phyloP scores from a whole-genome alignment of 2,113 vertebrate genomes.

The Zingel zingel region DNA sequence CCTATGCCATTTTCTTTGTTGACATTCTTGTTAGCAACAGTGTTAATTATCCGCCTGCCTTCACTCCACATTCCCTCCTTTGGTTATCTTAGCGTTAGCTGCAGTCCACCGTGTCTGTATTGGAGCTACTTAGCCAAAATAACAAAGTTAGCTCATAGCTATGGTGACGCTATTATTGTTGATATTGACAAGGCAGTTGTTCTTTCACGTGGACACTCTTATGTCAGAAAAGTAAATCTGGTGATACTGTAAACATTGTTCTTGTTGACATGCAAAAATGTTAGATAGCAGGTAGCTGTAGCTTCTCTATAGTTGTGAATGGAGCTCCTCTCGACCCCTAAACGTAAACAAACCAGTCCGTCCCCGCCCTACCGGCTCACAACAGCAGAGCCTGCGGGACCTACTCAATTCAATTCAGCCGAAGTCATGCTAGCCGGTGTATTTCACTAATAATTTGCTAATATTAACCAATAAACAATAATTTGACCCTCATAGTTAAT shows the following conservation, averaged over 20 bases:
- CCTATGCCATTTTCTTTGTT: slow-evolving; percentile 69
- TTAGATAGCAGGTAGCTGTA: slow-evolving; percentile 3
- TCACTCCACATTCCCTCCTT: slow-evolving; percentile 2
- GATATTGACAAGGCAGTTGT: background rate
- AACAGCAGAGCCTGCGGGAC: slow-evolving; percentile 3
- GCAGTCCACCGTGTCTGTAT: background rate
- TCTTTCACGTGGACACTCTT: background rate
- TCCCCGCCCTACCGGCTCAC: slow-evolving; percentile 67
- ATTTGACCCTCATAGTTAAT: accelerated
- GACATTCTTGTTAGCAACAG: slow-evolving; percentile 64
- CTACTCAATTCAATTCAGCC: slow-evolving; percentile 5
- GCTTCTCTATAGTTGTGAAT: slow-evolving; percentile 50
- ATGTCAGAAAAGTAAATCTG: background rate
- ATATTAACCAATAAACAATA: too few species aligned
- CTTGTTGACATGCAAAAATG: background rate
- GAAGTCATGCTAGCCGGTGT: background rate
- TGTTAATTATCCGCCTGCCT: slow-evolving; percentile 30
- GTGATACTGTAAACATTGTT: slow-evolving; percentile 21
- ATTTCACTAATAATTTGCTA: accelerated
- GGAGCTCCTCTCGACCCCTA: slow-evolving; percentile 55
- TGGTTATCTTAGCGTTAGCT: background rate
- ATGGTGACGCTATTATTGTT: background rate
- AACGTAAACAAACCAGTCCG: slow-evolving; percentile 80
- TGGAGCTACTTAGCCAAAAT: background rate
- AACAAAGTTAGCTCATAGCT: background rate